A percentile compares a stretch with the other conserved stretches of the same genome.
These are phyloP conservation scores for Motacilla tschutschensis DNA, from an alignment of 2,113 vertebrate species.

Conservation along the genomic window DNA sequence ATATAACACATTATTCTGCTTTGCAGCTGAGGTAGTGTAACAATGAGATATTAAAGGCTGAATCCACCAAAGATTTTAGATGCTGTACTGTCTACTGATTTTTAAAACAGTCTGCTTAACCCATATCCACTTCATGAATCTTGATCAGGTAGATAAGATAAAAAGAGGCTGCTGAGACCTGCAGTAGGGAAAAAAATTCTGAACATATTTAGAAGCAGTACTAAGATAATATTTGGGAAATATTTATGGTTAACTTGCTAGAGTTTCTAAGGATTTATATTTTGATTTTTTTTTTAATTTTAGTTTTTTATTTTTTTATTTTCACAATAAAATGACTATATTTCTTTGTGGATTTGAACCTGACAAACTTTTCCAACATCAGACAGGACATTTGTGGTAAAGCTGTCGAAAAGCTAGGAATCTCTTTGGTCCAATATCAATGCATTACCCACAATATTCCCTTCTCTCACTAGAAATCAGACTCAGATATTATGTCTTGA, in stretches of 20 bases:
- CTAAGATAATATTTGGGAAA: neutral
- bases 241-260: neutral
- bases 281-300: fast-evolving
- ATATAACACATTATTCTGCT: neutral
- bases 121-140: neutral
- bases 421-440: neutral
- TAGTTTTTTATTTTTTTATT: neutral
- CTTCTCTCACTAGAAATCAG: neutral
- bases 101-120: neutral
- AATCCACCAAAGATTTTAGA: neutral
- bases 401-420: neutral
- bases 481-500: neutral
- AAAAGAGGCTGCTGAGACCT: neutral
- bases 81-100: neutral
- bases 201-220: neutral
- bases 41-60: neutral
- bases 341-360: neutral
- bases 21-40: neutral
- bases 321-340: neutral
- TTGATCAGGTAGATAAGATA: neutral
- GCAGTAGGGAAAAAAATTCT: neutral
- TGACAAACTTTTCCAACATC: neutral
- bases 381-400: neutral
- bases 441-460: neutral
- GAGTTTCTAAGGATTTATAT: neutral